phyloP scores from a whole-genome alignment of 37 sponge, comb jelly and placozoan species.

The Spongilla lacustris region DNA sequence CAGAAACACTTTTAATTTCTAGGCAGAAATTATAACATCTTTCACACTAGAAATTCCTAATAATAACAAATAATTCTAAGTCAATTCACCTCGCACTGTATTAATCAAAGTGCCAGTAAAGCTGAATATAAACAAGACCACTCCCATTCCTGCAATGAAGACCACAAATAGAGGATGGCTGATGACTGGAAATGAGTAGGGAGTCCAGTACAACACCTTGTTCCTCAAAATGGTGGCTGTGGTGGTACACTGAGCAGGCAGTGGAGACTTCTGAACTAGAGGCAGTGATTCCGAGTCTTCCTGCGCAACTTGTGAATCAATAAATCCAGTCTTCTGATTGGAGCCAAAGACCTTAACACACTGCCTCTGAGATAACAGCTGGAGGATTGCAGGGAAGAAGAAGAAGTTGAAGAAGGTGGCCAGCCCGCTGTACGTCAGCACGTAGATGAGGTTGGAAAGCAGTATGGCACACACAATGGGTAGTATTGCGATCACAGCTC shows the following conservation, averaged over 20 bases:
- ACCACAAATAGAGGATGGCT: not conserved
- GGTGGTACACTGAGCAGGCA: not conserved
- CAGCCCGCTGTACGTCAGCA: conserved; percentile 84
- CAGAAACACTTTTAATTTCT: no score
- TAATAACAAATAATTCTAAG: no score
- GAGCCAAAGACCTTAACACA: conserved; percentile 52
- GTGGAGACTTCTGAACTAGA: not conserved
- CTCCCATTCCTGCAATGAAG: not conserved
- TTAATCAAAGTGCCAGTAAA: not conserved
- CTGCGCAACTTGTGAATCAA: not conserved
- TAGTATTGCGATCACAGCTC: conserved; percentile 52
- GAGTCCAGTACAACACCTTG: not conserved
- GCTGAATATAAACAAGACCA: not conserved
- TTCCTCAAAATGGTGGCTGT: not conserved
- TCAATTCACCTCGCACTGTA: not conserved
- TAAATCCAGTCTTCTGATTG: not conserved
- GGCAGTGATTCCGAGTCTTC: not conserved
- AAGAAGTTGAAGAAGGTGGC: conserved; percentile 73
- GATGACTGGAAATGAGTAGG: not conserved
- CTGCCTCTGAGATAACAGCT: conserved; percentile 61
- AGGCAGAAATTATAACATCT: no score
- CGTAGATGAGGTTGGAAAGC: conserved; percentile 81
- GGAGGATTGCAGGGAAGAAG: conserved; percentile 79
- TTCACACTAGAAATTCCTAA: no score
- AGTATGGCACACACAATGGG: conserved; percentile 75